Evolutionary conservation across 2,113 vertebrate species (phyloP).

Genomic region (Podarcis muralis): DNA sequence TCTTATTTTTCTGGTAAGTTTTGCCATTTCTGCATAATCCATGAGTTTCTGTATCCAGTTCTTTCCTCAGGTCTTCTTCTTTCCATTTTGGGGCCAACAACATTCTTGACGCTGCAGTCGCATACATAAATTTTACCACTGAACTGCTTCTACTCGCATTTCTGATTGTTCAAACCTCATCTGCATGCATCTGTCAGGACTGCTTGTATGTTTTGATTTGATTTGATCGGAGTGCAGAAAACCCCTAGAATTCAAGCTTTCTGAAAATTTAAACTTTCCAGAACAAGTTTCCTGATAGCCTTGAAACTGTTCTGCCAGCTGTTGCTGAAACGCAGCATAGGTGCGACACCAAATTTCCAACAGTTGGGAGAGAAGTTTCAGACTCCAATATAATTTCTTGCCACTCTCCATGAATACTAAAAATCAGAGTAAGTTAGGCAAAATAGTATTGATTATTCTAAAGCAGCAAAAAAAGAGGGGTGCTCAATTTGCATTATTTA

Average conservation of each 20-base stretch:
- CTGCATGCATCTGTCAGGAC: neutral
- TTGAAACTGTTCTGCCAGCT: neutral
- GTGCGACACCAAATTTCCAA: neutral
- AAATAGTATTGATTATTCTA: neutral
- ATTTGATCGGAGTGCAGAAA: neutral
- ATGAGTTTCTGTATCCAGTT: too few relatives aligned
- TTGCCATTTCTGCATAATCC: too few relatives aligned
- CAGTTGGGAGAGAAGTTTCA: neutral
- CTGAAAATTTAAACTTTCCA: neutral
- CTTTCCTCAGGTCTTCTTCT: too few relatives aligned
- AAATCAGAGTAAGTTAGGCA: neutral
- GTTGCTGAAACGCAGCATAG: neutral
- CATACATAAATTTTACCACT: too few relatives aligned
- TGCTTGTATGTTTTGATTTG: neutral
- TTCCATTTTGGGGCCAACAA: too few relatives aligned
- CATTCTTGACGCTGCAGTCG: too few relatives aligned
- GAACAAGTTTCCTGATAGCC: neutral
- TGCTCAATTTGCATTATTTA: neutral
- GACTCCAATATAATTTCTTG: neutral
- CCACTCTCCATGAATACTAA: neutral
- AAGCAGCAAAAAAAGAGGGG: neutral
- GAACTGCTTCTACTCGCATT: neutral
- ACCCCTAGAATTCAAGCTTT: neutral
- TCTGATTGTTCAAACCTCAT: neutral
- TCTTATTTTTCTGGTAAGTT: too few relatives aligned